These are phyloP conservation scores for Tringa solitaria DNA, from an alignment of 2,113 vertebrate species.

Conservation along the genomic window DNA sequence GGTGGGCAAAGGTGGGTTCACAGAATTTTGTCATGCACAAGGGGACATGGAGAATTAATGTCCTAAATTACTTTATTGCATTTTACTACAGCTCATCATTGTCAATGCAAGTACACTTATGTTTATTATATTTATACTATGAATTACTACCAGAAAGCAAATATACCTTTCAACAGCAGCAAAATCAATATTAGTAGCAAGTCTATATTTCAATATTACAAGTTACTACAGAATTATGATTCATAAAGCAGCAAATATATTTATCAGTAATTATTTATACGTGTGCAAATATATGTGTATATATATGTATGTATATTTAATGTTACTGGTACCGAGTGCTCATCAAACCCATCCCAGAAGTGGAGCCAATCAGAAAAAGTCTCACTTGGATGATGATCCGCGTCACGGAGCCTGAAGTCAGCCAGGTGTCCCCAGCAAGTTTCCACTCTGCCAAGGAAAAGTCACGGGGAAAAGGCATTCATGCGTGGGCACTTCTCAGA, in stretches of 20 bases:
- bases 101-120: neutral
- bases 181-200: neutral
- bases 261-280: neutral
- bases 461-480: fast-evolving
- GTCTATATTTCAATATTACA: neutral
- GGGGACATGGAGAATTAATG: neutral
- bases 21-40: fast-evolving
- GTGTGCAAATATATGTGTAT: neutral
- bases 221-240: neutral
- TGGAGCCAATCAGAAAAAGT: neutral
- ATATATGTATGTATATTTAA: neutral
- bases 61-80: neutral
- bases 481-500: neutral
- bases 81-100: neutral
- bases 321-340: neutral
- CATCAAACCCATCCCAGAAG: neutral
- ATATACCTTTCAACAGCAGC: neutral
- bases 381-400: fast-evolving
- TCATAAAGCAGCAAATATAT: neutral
- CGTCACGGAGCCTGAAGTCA: neutral
- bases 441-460: neutral
- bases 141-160: neutral
- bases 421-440: neutral
- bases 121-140: neutral
- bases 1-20: neutral